Evolutionary conservation across 2,888 invertebrate species (phyloP).

Genomic region (Synergus japonicus): DNA sequence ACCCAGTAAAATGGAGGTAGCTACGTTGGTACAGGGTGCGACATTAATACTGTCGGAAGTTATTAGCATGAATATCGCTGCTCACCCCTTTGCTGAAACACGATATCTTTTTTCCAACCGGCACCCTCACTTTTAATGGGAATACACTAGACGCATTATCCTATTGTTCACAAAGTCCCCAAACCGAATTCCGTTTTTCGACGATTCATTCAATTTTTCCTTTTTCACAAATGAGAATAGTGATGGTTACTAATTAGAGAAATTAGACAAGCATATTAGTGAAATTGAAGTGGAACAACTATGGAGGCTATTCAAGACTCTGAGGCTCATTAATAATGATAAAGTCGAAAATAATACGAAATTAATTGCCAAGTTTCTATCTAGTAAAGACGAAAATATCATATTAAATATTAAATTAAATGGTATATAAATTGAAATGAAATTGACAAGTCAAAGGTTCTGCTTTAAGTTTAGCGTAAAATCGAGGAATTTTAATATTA

Average conservation of each 20-base stretch:
- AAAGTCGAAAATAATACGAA: not conserved
- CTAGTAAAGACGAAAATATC: not conserved
- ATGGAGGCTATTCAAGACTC: too few relatives aligned
- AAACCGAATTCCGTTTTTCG: slow-evolving; percentile 11
- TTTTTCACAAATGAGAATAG: slow-evolving; percentile 47
- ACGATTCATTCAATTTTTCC: slow-evolving; percentile 47
- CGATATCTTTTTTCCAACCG: slow-evolving; percentile 39
- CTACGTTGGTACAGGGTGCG: slow-evolving; percentile 37
- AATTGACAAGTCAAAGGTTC: not conserved
- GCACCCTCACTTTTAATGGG: slow-evolving; percentile 35
- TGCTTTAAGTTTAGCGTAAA: not conserved
- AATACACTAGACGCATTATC: slow-evolving; percentile 31
- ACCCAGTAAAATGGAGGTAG: slow-evolving; percentile 33
- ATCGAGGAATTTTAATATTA: slow-evolving; percentile 18
- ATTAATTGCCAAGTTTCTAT: not conserved
- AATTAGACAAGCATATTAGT: too few relatives aligned
- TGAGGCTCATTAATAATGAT: slow-evolving; percentile 6
- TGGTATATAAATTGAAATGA: not conserved
- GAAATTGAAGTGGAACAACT: too few relatives aligned
- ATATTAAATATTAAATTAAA: not conserved
- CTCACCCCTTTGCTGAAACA: slow-evolving; percentile 54
- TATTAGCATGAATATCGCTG: slow-evolving; percentile 55
- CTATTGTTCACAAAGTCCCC: slow-evolving; percentile 19
- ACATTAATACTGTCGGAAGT: slow-evolving; percentile 56
- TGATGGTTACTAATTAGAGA: not conserved